Conservation (phyloP, 2,113 vertebrate species). For the Periophthalmodon schlosseri region DNA sequence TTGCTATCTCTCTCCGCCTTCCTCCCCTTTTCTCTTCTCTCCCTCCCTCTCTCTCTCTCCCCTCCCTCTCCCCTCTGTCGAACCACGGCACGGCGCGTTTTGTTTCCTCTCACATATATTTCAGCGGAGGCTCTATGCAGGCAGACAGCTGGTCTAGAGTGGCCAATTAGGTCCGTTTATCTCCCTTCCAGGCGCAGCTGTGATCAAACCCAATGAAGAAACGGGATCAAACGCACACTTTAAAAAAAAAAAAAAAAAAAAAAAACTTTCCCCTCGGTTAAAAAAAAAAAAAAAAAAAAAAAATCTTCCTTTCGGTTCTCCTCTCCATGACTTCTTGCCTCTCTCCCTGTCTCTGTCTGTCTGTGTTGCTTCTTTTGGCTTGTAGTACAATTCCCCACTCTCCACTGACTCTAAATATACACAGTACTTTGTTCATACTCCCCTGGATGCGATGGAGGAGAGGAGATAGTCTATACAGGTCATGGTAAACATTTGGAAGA, state of each 20-base stretch:
- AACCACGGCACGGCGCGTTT: constrained; percentile 13
- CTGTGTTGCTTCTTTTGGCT: constrained; percentile 48
- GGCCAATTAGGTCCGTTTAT: constrained; percentile 77
- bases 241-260: constrained; percentile 19
- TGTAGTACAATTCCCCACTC: constrained; percentile 42
- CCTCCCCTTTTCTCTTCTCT: not conserved
- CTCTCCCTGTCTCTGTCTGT: constrained; percentile 12
- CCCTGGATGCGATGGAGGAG: not conserved
- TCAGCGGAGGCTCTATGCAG: constrained; percentile 61
- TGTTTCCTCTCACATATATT: constrained; percentile 63
- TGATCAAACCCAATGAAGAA: constrained; percentile 74
- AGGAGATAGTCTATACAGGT: not conserved
- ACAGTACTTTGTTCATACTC: constrained; percentile 30
- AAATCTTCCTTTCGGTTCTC: constrained; percentile 68
- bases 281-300: constrained; percentile 16
- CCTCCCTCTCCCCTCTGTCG: constrained; percentile 17
- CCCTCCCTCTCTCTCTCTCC: not conserved
- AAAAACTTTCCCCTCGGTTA: constrained; percentile 65
- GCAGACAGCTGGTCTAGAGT: constrained; percentile 74
- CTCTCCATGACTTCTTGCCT: constrained; percentile 30
- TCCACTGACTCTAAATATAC: constrained; percentile 13
- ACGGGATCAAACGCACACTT: constrained; percentile 68
- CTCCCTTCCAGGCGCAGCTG: constrained; percentile 73
- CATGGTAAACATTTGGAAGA: no score
- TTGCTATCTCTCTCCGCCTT: no score